phyloP scores from a whole-genome alignment of 2,888 invertebrate genomes.

The Rhagonycha fulva region DNA sequence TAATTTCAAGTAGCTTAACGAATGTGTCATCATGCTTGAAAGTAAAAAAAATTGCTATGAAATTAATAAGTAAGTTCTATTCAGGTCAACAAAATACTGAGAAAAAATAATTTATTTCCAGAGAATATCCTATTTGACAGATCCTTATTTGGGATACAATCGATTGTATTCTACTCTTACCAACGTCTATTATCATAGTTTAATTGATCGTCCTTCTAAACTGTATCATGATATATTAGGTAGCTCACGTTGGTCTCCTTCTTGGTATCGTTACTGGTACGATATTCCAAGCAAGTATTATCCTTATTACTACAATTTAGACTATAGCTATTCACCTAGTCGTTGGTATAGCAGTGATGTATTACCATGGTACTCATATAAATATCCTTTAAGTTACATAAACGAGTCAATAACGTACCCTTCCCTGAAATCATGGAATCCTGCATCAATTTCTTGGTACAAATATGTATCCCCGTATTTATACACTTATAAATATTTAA shows the following conservation, averaged over 20 bases:
- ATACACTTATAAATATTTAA: background rate
- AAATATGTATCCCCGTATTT: background rate
- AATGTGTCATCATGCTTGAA: background rate
- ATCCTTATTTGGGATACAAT: constrained; percentile 38
- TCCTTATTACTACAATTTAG: constrained; percentile 11
- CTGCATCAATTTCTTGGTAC: background rate
- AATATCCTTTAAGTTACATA: constrained; percentile 29
- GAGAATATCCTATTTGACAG: constrained; percentile 50
- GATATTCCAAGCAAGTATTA: constrained; percentile 19
- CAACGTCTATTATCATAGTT: constrained; percentile 19
- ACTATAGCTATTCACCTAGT: background rate
- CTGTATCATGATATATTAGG: constrained; percentile 24
- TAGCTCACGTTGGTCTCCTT: constrained; percentile 22
- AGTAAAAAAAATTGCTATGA: background rate
- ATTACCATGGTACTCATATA: constrained; percentile 12
- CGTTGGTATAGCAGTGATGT: constrained; percentile 13
- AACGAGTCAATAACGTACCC: background rate
- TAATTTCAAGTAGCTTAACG: background rate
- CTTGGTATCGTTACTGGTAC: constrained; percentile 28
- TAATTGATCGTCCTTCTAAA: constrained; percentile 29
- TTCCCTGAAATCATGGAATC: background rate
- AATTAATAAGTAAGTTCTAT: background rate
- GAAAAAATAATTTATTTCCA: constrained; percentile 42
- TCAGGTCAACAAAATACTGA: constrained; percentile 2
- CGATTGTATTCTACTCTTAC: constrained; percentile 19